Evolutionary conservation across 2,113 vertebrate genomes (phyloP).

Genomic region (Petaurus breviceps): DNA sequence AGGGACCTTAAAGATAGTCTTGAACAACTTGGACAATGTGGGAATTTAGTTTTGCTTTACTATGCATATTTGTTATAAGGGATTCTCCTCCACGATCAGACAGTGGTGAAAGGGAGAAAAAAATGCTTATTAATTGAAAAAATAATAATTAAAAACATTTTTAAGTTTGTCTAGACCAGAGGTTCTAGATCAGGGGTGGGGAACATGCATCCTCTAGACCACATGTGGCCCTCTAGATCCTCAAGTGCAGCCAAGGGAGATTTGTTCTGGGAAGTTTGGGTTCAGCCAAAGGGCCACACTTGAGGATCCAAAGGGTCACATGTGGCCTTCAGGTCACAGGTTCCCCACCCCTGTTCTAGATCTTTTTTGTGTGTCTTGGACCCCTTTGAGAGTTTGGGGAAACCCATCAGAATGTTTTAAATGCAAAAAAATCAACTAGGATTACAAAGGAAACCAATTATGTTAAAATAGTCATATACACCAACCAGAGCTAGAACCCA

Average conservation of each 20-base stretch:
- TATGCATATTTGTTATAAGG: background rate
- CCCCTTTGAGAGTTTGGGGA: background rate
- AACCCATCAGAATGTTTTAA: background rate
- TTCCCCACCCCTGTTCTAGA: background rate
- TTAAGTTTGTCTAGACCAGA: background rate
- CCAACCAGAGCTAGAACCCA: too few species aligned
- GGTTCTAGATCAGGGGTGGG: too few species aligned
- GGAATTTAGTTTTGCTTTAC: background rate
- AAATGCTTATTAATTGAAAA: background rate
- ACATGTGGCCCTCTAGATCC: too few species aligned
- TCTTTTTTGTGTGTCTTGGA: too few species aligned
- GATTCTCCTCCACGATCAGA: background rate
- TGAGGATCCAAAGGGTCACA: too few species aligned
- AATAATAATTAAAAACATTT: background rate
- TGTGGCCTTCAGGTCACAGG: too few species aligned
- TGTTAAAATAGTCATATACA: too few species aligned
- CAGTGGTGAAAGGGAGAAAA: background rate
- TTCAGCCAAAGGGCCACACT: too few species aligned
- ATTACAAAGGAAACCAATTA: too few species aligned
- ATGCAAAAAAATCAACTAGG: background rate
- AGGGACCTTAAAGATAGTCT: background rate
- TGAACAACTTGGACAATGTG: background rate
- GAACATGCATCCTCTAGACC: too few species aligned
- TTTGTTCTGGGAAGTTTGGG: too few species aligned
- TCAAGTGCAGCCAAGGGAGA: too few species aligned